Evolutionary conservation across 23 tunicate species (phyloP), one percentile per base, ranked within the genome.

Genomic region (Halocynthia roretzi): DNA sequence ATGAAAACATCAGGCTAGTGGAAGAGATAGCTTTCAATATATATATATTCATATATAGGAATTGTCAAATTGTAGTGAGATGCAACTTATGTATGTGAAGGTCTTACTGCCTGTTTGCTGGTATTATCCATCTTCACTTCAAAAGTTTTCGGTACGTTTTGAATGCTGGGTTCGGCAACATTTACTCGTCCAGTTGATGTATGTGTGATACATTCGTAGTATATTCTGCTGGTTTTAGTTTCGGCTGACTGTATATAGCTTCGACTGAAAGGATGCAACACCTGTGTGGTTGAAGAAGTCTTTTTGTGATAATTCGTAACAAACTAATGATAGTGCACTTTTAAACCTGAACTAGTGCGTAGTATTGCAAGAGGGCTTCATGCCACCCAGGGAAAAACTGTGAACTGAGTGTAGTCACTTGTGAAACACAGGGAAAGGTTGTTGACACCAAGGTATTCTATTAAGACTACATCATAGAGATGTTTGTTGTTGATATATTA

Each of bases 81-180:
- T 31, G 44, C 44, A 31, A 31, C 44, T 31, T 31, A 4, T 31
- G 1, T 31, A 31, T 31, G 44, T 31, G 44, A 31, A 31, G 4
- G 44, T 31, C 4, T n/a, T n/a, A n/a, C n/a, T 31, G 44, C 44
- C 44, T 31, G 44, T 31, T 31, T 31, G 44, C 44, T 31, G 44
- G 44, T 31, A 31, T 31, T 31, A 31, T 31, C 44, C 44, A 31
- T 31, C 44, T 58, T 58, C 63, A 78, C 60, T 22, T 31, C 21
- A 74, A 73, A 75, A 22, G 82, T 8, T 58, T 78, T 81, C 0
- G 93, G 86, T 8, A 82, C 77, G 52, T 67, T 76, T 76, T 87
- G 93, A 6, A 87, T 71, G 62, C 77, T 87, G 14, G 93, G 93
- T 76, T 87, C 93, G 15, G 78, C 77, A 78, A 81, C 75, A 56